Evolutionary conservation across 2,888 invertebrate genomes (phyloP).

Genomic region (Nemoura dubitans): DNA sequence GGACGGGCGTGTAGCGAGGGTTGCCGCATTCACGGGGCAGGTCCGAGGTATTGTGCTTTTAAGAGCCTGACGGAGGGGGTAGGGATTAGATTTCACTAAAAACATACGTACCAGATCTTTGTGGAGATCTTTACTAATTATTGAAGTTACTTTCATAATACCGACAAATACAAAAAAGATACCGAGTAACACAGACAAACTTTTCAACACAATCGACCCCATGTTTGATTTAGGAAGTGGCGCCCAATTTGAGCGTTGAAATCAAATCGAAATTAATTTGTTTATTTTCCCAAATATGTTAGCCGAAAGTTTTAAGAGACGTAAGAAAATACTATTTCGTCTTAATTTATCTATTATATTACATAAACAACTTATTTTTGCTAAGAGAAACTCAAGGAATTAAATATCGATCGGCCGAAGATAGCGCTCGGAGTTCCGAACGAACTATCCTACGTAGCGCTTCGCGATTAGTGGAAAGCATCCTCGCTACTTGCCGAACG

Average conservation of each 20-base stretch:
- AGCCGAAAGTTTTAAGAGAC: no score
- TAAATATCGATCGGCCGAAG: constrained; percentile 5
- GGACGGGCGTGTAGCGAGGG: constrained; percentile 37
- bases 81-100: constrained; percentile 43
- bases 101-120: constrained; percentile 87
- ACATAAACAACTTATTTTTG: not conserved
- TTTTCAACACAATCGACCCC: constrained; percentile 85
- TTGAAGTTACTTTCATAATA: constrained; percentile 89
- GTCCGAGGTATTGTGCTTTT: constrained; percentile 12
- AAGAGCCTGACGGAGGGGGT: not conserved
- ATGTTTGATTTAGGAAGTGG: constrained; percentile 56
- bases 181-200: constrained; percentile 89
- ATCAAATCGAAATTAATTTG: not conserved
- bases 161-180: constrained; percentile 96
- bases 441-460: not conserved
- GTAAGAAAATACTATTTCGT: no score
- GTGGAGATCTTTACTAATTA: constrained; percentile 93
- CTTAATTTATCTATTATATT: not conserved
- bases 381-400: not conserved
- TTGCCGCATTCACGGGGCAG: constrained; percentile 42
- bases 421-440: constrained; percentile 17
- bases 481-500: constrained; percentile 18
- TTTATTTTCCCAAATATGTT: not conserved
- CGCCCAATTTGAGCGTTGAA: constrained; percentile 4
- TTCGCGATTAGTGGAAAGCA: not conserved